Evolutionary conservation across 2,797 vertebrate genomes (phyloP).

Genomic region (Graptemys geographica): DNA sequence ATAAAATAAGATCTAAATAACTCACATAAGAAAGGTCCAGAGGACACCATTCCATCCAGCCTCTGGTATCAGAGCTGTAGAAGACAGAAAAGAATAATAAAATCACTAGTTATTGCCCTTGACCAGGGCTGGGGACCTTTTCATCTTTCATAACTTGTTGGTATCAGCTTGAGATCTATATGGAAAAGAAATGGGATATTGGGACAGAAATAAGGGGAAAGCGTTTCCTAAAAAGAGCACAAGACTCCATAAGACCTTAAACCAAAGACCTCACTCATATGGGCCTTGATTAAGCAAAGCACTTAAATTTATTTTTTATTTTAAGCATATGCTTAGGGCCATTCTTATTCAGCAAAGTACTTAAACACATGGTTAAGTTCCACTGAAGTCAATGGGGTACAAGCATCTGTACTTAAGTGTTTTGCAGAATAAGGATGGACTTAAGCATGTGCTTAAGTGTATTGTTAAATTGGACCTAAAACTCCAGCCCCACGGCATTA

Average conservation of each 20-base stretch:
- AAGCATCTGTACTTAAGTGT: background rate
- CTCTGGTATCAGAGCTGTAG: slow-evolving; percentile 46
- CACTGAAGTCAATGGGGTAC: background rate
- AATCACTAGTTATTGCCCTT: slow-evolving; percentile 21
- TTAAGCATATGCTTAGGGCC: background rate
- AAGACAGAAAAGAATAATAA: background rate
- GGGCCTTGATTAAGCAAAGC: background rate
- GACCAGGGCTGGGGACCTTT: slow-evolving; percentile 16
- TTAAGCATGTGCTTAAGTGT: background rate
- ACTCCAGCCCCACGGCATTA: background rate
- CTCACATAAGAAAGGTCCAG: slow-evolving; percentile 28
- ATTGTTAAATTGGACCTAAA: background rate
- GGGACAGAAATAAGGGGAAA: slow-evolving; percentile 33
- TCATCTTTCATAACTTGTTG: slow-evolving; percentile 47
- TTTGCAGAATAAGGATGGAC: background rate
- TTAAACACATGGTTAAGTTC: background rate
- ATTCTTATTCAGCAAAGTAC: background rate
- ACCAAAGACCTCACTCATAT: fast-evolving
- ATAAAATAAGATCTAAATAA: slow-evolving; percentile 53
- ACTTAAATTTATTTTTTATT: background rate
- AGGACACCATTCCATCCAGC: slow-evolving; percentile 40
- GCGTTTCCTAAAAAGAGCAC: slow-evolving; percentile 26
- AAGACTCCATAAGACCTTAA: background rate
- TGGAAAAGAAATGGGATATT: slow-evolving; percentile 1
- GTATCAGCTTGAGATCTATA: background rate